Evolutionary conservation across 2,888 invertebrate species (phyloP).

Genomic region (Pterostichus madidus): DNA sequence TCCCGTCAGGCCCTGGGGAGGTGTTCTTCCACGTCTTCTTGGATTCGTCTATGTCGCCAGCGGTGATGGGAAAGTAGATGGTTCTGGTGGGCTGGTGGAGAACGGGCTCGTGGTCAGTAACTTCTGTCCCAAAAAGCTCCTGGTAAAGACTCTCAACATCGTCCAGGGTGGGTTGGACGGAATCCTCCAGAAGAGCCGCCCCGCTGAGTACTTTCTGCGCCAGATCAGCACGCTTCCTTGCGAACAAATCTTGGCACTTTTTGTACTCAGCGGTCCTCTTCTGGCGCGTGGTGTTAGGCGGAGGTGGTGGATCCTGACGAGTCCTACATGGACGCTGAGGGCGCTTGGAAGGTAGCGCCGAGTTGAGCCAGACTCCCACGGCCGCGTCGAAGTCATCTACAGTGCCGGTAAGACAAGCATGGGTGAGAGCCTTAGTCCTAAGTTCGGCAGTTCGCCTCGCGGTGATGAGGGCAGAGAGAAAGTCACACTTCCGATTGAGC

Average conservation of each 20-base stretch:
- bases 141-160: background rate
- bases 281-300: background rate
- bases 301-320: background rate
- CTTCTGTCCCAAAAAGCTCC: too few species aligned
- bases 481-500: too few species aligned
- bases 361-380: background rate
- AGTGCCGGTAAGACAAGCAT: too few species aligned
- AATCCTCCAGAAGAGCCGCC: background rate
- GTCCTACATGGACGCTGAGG: background rate
- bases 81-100: background rate
- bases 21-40: constrained; percentile 3
- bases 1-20: constrained; percentile 4
- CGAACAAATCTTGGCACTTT: background rate
- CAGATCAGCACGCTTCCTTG: background rate
- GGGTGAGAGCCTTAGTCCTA: too few species aligned
- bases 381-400: background rate
- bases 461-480: too few species aligned
- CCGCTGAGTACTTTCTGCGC: background rate
- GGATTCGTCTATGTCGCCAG: background rate
- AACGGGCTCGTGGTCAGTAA: background rate
- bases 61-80: background rate
- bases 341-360: background rate
- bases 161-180: background rate
- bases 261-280: constrained; percentile 8
- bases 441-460: too few species aligned